Percentiles rank a stretch among this genome's conserved stretches.
Evolutionary conservation across 2,888 invertebrate genomes (phyloP).

Genomic region (Synergus gifuensis): DNA sequence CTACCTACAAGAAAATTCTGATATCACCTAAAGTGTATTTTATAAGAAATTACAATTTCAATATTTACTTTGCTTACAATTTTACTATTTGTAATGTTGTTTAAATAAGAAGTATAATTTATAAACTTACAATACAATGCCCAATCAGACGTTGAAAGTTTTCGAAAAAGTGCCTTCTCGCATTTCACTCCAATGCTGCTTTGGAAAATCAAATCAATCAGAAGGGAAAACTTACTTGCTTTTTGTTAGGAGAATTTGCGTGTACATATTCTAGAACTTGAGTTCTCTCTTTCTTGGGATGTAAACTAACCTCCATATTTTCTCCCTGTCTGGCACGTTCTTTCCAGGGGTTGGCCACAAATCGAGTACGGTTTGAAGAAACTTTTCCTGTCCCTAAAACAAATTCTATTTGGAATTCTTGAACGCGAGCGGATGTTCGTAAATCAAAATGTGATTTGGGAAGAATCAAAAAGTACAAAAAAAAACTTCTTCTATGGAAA

Average conservation of each 20-base stretch:
- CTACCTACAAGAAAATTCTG: not conserved
- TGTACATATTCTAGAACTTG: constrained; percentile 20
- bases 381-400: constrained; percentile 21
- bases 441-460: constrained; percentile 8
- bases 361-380: not conserved
- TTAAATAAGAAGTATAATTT: too few species aligned
- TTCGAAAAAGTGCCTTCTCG: not conserved
- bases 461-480: not conserved
- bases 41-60: not conserved
- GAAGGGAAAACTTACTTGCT: constrained; percentile 22
- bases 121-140: not conserved
- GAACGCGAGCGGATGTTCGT: not conserved
- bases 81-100: too few species aligned
- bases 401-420: constrained; percentile 32
- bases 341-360: constrained; percentile 10
- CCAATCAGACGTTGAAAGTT: not conserved
- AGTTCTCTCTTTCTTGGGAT: constrained; percentile 27
- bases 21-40: not conserved
- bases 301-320: constrained; percentile 31
- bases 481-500: not conserved
- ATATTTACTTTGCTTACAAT: too few species aligned
- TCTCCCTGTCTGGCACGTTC: constrained; percentile 33
- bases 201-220: constrained; percentile 21
- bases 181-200: not conserved
- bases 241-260: constrained; percentile 22